These are phyloP conservation scores for Oncorhynchus masou DNA, from an alignment of 2,113 vertebrate species.

Conservation along the genomic window DNA sequence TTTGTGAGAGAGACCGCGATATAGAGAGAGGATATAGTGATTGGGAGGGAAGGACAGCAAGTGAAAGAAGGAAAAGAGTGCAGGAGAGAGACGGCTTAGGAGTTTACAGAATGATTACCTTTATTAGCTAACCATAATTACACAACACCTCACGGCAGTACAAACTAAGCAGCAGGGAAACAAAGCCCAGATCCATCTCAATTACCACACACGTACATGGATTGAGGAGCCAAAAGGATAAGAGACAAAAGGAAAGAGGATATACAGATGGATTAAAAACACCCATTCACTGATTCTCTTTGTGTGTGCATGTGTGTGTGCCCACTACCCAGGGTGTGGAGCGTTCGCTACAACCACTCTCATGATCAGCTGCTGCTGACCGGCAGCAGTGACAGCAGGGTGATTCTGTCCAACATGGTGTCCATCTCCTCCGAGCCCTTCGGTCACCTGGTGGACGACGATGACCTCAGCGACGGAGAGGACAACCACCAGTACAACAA, in stretches of 20 bases:
- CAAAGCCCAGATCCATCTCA: no score
- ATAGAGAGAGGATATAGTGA: conserved; percentile 9
- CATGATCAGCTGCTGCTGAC: conserved; percentile 96
- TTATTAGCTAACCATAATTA: no score
- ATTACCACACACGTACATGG: no score
- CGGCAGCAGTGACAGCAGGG: conserved; percentile 96
- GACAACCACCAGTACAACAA: conserved; percentile 88
- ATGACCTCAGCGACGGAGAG: conserved; percentile 91
- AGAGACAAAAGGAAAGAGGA: no score
- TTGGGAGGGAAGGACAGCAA: no score
- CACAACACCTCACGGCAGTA: no score
- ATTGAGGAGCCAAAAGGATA: no score
- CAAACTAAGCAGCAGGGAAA: no score
- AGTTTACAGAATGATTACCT: no score
- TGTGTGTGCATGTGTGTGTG: conserved; percentile 2
- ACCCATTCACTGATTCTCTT: conserved; percentile 8
- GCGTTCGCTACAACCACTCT: conserved; percentile 95
- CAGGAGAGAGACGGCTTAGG: not conserved
- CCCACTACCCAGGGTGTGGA: conserved; percentile 86
- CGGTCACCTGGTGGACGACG: conserved; percentile 94
- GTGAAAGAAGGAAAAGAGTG: not conserved
- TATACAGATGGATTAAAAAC: no score
- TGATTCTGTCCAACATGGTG: conserved; percentile 98
- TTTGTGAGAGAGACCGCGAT: conserved; percentile 26
- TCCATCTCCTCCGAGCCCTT: conserved; percentile 99